Evolutionary conservation across 2,113 vertebrate genomes (phyloP).

Genomic region (Salminus brasiliensis): DNA sequence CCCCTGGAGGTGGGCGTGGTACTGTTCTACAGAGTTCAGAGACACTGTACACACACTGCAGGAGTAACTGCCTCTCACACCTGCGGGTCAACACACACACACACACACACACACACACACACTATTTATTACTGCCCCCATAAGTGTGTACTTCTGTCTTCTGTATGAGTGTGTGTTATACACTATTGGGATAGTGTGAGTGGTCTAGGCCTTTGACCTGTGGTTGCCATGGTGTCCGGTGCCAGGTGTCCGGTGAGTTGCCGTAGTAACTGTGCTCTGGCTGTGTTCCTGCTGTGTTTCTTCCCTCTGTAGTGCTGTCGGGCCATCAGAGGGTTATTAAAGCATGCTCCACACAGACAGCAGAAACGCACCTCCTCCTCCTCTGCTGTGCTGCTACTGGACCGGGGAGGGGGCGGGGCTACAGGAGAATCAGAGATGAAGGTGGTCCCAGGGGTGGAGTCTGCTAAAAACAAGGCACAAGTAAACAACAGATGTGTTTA

Average conservation of each 20-base stretch:
- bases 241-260: neutral
- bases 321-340: neutral
- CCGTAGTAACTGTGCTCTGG: neutral
- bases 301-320: neutral
- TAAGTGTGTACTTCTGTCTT: no score
- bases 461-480: neutral
- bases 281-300: neutral
- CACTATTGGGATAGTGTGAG: no score
- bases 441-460: neutral
- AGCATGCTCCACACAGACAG: neutral
- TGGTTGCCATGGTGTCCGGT: neutral
- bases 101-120: neutral
- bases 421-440: neutral
- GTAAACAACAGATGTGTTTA: no score
- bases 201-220: neutral
- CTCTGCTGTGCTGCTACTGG: neutral
- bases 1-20: neutral
- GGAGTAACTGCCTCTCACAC: neutral
- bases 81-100: neutral
- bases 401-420: neutral
- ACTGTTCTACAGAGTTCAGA: neutral
- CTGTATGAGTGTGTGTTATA: no score
- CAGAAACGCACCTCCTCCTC: neutral
- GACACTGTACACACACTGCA: neutral
- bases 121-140: no score